phyloP scores from a whole-genome alignment of 2,888 invertebrate species.

The Tupiocoris notatus region DNA sequence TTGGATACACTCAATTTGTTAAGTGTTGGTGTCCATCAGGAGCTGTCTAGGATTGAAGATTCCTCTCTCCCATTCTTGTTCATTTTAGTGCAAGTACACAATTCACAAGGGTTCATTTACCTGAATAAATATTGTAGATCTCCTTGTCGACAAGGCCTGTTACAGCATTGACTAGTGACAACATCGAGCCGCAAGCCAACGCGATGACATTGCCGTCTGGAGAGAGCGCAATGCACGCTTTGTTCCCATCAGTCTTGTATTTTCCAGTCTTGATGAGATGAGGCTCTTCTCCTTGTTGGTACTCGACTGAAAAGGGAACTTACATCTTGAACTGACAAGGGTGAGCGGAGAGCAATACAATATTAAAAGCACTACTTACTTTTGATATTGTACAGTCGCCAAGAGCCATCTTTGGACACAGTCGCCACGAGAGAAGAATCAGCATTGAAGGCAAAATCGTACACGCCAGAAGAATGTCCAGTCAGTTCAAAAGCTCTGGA shows the following conservation, averaged over 20 bases:
- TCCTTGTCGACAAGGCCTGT: conserved; percentile 64
- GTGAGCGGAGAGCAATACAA: no score
- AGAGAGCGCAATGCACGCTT: conserved; percentile 66
- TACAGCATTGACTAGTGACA: conserved; percentile 70
- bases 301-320: conserved; percentile 69
- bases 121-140: conserved; percentile 54
- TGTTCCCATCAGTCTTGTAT: conserved; percentile 58
- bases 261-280: conserved; percentile 66
- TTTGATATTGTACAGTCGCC: conserved; percentile 82
- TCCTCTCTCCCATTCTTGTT: no score
- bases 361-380: conserved; percentile 56
- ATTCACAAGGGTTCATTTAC: no score
- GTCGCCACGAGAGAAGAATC: conserved; percentile 80
- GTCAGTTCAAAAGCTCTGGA: conserved; percentile 74
- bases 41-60: no score
- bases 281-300: conserved; percentile 73
- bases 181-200: conserved; percentile 63
- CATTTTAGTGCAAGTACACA: no score
- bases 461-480: conserved; percentile 78
- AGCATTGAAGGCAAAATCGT: conserved; percentile 76
- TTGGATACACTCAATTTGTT: no score
- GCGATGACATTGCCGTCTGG: conserved; percentile 77
- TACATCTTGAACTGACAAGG: no score
- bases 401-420: conserved; percentile 83
- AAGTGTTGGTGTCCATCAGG: no score